Conservation (phyloP, 2,888 invertebrate species). For the Conus canariensis region DNA sequence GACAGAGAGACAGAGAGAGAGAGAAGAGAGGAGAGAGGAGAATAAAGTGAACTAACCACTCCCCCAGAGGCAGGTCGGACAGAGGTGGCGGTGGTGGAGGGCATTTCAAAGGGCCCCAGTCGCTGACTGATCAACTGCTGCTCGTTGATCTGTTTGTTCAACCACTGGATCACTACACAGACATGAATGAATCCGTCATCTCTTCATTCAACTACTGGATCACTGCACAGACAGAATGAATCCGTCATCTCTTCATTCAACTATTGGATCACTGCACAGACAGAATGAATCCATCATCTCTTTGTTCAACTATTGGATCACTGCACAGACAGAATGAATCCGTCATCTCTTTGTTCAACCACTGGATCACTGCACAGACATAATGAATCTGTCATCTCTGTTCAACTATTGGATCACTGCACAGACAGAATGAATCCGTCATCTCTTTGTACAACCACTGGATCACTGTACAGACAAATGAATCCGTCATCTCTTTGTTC, state of each 20-base stretch:
- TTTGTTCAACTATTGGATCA: background rate
- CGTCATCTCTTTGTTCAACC: conserved; percentile 79
- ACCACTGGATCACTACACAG: conserved; percentile 78
- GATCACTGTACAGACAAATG: conserved; percentile 76
- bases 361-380: conserved; percentile 76
- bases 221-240: conserved; percentile 67
- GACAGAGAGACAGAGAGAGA: no score
- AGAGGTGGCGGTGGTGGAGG: conserved; percentile 52
- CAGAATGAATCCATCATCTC: background rate
- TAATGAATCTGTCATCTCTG: conserved; percentile 75
- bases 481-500: conserved; percentile 65
- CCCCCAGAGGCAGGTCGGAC: conserved; percentile 62
- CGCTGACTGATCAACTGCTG: conserved; percentile 70
- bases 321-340: conserved; percentile 56
- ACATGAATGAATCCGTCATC: conserved; percentile 61
- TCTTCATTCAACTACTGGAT: conserved; percentile 79
- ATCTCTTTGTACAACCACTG: conserved; percentile 79
- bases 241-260: conserved; percentile 75
- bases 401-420: conserved; percentile 79
- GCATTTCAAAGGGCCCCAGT: conserved; percentile 61
- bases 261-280: conserved; percentile 78
- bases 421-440: conserved; percentile 60
- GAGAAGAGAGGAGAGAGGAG: no score
- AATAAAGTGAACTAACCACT: conserved; percentile 54
- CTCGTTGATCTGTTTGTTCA: conserved; percentile 79